A percentile compares a stretch with the other conserved stretches of the same genome.
phyloP scores from a whole-genome alignment of 2,797 vertebrate genomes.

The Acipenser ruthenus region DNA sequence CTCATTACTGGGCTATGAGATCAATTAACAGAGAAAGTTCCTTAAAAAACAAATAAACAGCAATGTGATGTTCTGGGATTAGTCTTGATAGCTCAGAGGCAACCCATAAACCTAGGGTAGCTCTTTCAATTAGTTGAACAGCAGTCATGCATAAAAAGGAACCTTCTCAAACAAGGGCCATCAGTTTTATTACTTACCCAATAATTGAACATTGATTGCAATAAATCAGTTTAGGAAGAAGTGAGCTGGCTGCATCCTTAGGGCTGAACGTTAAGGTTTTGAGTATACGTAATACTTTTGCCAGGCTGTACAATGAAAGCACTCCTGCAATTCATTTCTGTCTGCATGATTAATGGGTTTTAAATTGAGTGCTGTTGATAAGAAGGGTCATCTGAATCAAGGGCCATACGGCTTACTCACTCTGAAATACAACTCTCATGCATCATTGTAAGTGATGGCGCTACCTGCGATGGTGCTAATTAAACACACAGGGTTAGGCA shows the following conservation, averaged over 20 bases:
- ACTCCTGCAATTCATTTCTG: background rate
- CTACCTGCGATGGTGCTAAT: conserved; percentile 4
- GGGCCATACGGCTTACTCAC: background rate
- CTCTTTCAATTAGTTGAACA: background rate
- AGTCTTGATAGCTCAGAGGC: too few relatives aligned
- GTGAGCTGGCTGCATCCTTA: background rate
- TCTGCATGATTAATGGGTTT: conserved; percentile 5
- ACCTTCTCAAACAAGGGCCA: background rate
- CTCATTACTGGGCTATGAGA: too few relatives aligned
- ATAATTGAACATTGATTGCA: conserved; percentile 2
- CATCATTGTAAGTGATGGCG: background rate
- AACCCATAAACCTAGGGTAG: too few relatives aligned
- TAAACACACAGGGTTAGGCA: background rate
- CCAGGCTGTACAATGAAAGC: background rate
- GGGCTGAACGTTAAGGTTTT: background rate
- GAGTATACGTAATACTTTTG: background rate
- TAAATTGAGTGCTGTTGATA: conserved; percentile 1
- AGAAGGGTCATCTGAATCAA: conserved; percentile 1
- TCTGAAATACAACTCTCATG: background rate
- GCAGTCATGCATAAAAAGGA: background rate
- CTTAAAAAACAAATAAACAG: too few relatives aligned
- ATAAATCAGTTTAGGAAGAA: background rate
- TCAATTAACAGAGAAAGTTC: too few relatives aligned
- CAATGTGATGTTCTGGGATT: too few relatives aligned
- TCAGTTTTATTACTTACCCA: conserved; percentile 3